Conservation (phyloP, 2,888 invertebrate genomes). For the Homarus gammarus region DNA sequence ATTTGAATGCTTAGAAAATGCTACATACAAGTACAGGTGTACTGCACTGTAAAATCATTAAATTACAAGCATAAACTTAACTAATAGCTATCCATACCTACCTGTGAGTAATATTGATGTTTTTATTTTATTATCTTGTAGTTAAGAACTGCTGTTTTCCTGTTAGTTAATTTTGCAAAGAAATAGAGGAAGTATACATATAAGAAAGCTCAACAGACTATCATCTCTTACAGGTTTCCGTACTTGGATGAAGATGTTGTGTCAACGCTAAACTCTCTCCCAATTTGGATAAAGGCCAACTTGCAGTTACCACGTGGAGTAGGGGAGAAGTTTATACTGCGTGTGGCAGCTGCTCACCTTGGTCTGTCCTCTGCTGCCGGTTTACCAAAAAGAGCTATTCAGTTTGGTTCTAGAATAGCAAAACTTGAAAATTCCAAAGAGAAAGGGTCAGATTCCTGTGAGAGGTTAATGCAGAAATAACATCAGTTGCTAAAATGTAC, state of each 20-base stretch:
- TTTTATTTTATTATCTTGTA: too few species aligned
- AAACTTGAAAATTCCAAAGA: conserved; percentile 88
- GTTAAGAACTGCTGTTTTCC: too few species aligned
- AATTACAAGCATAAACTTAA: too few species aligned
- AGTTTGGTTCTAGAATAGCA: conserved; percentile 97
- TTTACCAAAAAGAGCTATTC: conserved; percentile 95
- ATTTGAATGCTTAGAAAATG: too few species aligned
- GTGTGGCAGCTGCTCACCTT: conserved; percentile 80
- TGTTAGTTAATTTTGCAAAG: too few species aligned
- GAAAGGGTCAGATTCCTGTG: conserved; percentile 85
- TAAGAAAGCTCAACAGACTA: too few species aligned
- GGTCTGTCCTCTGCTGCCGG: conserved; percentile 78
- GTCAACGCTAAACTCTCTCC: conserved; percentile 80
- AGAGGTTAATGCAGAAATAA: background rate
- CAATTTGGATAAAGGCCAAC: conserved; percentile 80
- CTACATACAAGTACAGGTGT: too few species aligned
- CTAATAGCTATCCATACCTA: too few species aligned
- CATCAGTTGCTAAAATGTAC: background rate
- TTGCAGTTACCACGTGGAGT: conserved; percentile 85
- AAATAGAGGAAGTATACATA: too few species aligned
- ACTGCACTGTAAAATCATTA: too few species aligned
- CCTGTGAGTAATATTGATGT: too few species aligned
- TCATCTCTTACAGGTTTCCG: conserved; percentile 82
- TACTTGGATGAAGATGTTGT: conserved; percentile 83
- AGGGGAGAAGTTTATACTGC: conserved; percentile 95